phyloP scores from a whole-genome alignment of 1,140 invertebrate genomes.

The Spodoptera frugiperda region DNA sequence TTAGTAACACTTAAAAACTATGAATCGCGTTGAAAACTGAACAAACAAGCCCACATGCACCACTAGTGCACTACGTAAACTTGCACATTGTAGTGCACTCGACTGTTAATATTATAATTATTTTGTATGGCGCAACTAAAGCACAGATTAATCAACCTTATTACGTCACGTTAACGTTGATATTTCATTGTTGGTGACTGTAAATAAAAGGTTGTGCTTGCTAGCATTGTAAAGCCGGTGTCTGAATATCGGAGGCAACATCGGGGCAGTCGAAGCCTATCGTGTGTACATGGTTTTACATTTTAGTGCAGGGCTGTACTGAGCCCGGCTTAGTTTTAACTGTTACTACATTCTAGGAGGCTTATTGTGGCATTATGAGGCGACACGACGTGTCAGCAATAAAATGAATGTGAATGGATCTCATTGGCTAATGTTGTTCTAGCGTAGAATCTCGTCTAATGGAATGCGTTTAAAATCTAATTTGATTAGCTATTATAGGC shows the following conservation, averaged over 20 bases:
- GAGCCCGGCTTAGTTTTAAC: background rate
- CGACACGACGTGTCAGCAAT: too few species aligned
- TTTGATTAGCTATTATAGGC: background rate
- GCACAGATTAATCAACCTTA: background rate
- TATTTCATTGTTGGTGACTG: background rate
- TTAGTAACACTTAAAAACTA: constrained; percentile 11
- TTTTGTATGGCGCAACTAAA: constrained; percentile 8
- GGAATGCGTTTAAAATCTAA: background rate
- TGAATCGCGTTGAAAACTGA: constrained; percentile 5
- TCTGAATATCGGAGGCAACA: constrained; percentile 45
- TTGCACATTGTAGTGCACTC: constrained; percentile 36
- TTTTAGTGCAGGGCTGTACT: constrained; percentile 31
- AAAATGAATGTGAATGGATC: too few species aligned
- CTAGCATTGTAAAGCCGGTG: constrained; percentile 40
- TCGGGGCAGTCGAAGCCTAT: constrained; percentile 42
- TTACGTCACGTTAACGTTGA: background rate
- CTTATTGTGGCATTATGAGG: too few species aligned
- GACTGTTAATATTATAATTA: constrained; percentile 44
- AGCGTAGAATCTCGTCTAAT: background rate
- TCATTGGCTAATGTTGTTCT: too few species aligned
- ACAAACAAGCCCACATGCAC: constrained; percentile 13
- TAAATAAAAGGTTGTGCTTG: constrained; percentile 28
- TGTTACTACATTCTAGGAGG: background rate
- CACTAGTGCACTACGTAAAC: constrained; percentile 1
- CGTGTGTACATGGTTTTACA: constrained; percentile 32